Base-by-base conservation (phyloP, 2,888 invertebrate species). In the Amphipyra berbera region DNA sequence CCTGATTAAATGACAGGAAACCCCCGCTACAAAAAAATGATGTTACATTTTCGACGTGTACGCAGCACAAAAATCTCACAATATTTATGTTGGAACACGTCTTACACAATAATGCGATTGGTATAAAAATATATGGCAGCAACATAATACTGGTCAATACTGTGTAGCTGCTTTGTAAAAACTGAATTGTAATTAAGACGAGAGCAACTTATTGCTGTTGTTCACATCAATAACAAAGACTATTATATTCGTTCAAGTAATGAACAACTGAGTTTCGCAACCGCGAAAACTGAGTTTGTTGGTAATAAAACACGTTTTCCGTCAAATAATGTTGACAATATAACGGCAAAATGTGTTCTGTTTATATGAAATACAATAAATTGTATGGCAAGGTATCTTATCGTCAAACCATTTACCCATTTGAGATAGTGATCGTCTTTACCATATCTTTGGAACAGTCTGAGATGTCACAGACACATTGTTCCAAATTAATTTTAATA, bases 31-130 rank as follows among this genome's bases (percentile, higher is more conserved):
- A 64, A 79, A 37, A 56, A 45, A 70, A 50, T 46, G 15, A 21
- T 41, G 9, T 47, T 49, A 47, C 7, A 42, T 47, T 65, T 45
- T 41, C 27, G 33, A 37, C 13, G 14, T 45, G 13, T 10, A 37
- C 3, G 13, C 10, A 33, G 33, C 3, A 49, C 44, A 21, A 46
- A 53, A 50, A 44, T 35, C 40, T 44, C 12, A 27, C 3, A 13
- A 12, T 52, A 37, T 15, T 47, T 15, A 37, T 45, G 9, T 60
- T 47, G 45, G 15, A 49, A 30, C 13, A 54, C 3, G 33, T 40
- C 78, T 79, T 79, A 80, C 79, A 71, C 48, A 79, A 59, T 53
- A 71, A 37, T 50, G 65, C 54, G 27, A 56, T 48, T 33, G 56
- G 42, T 47, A 79, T 44, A 58, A 77, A 63, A 60, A 73, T 33